Percentiles rank a stretch among this genome's conserved stretches.
Evolutionary conservation across 2,888 invertebrate species (phyloP).

Genomic region (Laothoe populi): DNA sequence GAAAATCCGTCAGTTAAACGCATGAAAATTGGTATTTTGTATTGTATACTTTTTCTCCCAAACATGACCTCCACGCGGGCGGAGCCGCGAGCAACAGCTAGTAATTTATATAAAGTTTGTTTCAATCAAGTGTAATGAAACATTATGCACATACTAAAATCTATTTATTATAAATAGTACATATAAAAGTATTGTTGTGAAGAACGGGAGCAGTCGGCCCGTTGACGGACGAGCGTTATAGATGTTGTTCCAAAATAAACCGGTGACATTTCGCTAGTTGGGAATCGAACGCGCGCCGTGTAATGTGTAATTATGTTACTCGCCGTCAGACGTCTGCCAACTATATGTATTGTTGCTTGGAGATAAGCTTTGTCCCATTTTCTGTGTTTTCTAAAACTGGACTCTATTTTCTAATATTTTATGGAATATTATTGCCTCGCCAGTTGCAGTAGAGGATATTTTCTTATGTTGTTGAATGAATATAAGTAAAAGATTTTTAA

Average conservation of each 20-base stretch:
- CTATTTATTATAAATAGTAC: too few species aligned
- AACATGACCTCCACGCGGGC: too few species aligned
- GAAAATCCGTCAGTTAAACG: too few species aligned
- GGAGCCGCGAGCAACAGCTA: too few species aligned
- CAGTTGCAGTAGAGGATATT: too few species aligned
- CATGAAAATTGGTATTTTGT: too few species aligned
- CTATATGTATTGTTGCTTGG: background rate
- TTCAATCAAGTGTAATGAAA: too few species aligned
- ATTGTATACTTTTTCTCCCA: too few species aligned
- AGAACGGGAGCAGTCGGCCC: slow-evolving; percentile 27
- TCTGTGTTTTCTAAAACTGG: background rate
- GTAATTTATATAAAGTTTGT: too few species aligned
- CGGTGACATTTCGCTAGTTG: slow-evolving; percentile 68
- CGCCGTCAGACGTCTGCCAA: background rate
- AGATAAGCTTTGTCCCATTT: background rate
- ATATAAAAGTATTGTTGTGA: slow-evolving; percentile 17
- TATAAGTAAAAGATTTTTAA: too few species aligned
- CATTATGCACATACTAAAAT: too few species aligned
- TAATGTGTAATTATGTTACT: slow-evolving; percentile 25
- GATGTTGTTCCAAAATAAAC: slow-evolving; percentile 66
- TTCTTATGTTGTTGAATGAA: too few species aligned
- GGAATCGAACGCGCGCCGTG: slow-evolving; percentile 54
- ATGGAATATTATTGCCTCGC: background rate
- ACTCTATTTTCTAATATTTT: background rate
- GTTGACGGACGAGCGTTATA: slow-evolving; percentile 47